Conservation (phyloP, 2,797 vertebrate species). For the Pelochelys cantorii region DNA sequence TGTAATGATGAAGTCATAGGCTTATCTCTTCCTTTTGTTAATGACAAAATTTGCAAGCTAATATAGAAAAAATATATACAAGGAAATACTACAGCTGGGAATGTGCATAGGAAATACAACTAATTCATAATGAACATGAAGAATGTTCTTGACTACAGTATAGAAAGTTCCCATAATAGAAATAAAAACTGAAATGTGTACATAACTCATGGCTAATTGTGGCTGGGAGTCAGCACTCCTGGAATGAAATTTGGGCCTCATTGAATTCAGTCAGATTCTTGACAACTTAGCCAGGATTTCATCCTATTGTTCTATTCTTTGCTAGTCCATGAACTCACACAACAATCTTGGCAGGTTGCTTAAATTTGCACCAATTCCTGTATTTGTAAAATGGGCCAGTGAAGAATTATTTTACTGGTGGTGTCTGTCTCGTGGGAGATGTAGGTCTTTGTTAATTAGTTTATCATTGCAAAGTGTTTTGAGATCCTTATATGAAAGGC, state of each 20-base stretch:
- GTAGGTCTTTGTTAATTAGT: background rate
- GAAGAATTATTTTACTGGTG: background rate
- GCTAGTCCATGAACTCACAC: background rate
- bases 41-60: constrained; percentile 33
- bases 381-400: background rate
- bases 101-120: background rate
- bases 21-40: constrained; percentile 46
- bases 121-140: background rate
- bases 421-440: background rate
- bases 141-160: background rate
- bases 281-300: background rate
- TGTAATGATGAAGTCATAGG: constrained; percentile 26
- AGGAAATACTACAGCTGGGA: background rate
- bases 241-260: background rate
- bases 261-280: background rate
- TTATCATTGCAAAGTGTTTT: background rate
- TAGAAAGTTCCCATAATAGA: background rate
- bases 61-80: background rate
- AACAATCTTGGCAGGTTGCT: background rate
- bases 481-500: accelerated
- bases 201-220: background rate
- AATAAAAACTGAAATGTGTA: background rate
- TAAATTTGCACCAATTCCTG: background rate
- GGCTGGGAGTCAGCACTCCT: background rate
- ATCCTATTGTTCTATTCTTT: background rate